Base-by-base conservation (phyloP, 2,797 vertebrate genomes). In the Ispidina lecontei region DNA sequence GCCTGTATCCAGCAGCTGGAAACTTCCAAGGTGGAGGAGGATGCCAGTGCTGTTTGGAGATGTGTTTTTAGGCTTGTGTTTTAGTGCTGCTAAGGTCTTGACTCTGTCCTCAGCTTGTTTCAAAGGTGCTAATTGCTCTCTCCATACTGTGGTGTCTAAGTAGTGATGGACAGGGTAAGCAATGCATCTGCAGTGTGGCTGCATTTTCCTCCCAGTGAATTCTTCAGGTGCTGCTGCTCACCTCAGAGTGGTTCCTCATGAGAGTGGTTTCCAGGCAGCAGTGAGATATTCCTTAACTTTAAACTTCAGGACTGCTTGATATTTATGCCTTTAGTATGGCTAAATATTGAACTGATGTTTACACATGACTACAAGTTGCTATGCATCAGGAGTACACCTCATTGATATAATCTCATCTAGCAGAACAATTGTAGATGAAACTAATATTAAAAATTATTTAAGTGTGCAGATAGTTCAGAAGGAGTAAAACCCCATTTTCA, bases 171-270 rank as follows among this genome's bases (percentile, higher is more conserved):
- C 41, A 43, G 41, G 6, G 16, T 15, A 43, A 18, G 41, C 4
- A 1, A 4, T 35, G 51, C 14, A 19, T 14, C 26, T 58, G 41
- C n/a, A 28, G 0, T 1, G 8, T 22, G 33, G 5, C n/a, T 68
- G 46, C 31, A 14, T 37, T 54, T 41, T 51, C 63, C 58, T 43
- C 41, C 41, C 56, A 49, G 0, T 13, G 72, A 28, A 68, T 44
- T 11, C 14, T 47, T 14, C 2, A 2, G 17, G 29, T 64, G 31
- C 56, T 72, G 51, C 72, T 49, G 26, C 54, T 41, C 21, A 12
- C 18, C 15, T 54, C 46, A 43, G 44, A 15, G 47, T 10, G 39
- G 4, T 35, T 43, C 55, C 41, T 43, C 18, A 43, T 76, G 3
- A 51, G 19, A 37, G 54, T 63, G 22, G 26, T 72, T 65, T 74